Conservation (phyloP, 2,797 vertebrate genomes). For the Spheniscus humboldti region DNA sequence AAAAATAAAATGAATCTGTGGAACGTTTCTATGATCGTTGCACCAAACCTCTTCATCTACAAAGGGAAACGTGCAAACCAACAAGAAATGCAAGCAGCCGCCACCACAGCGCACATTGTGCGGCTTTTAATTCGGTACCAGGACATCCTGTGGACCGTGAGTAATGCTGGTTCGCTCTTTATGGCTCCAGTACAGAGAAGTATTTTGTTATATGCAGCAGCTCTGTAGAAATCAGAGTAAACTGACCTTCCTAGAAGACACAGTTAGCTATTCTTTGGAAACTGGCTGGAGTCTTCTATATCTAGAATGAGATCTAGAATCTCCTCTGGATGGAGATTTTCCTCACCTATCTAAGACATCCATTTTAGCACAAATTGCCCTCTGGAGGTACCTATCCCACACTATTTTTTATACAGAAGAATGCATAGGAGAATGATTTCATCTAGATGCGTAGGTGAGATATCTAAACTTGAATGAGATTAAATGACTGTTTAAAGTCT, state of each 20-base stretch:
- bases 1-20: constrained; percentile 94
- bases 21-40: constrained; percentile 96
- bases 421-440: neutral
- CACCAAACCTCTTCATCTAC: constrained; percentile 90
- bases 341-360: neutral
- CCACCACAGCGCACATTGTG: constrained; percentile 85
- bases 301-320: neutral
- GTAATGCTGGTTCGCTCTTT: neutral
- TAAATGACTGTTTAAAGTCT: neutral
- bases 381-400: neutral
- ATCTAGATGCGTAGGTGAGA: neutral
- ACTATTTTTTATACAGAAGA: neutral
- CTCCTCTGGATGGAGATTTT: neutral
- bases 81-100: constrained; percentile 85
- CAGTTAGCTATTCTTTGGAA: neutral
- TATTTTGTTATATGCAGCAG: neutral
- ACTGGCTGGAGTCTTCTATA: neutral
- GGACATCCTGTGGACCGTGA: constrained; percentile 91
- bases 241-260: neutral
- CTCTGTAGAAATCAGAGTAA: neutral
- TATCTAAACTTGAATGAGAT: neutral
- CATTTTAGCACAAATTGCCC: neutral
- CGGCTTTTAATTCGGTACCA: constrained; percentile 88
- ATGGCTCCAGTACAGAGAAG: neutral
- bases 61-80: constrained; percentile 80